phyloP scores from a whole-genome alignment of 2,888 invertebrate species.

The Ornithoptera priamus region DNA sequence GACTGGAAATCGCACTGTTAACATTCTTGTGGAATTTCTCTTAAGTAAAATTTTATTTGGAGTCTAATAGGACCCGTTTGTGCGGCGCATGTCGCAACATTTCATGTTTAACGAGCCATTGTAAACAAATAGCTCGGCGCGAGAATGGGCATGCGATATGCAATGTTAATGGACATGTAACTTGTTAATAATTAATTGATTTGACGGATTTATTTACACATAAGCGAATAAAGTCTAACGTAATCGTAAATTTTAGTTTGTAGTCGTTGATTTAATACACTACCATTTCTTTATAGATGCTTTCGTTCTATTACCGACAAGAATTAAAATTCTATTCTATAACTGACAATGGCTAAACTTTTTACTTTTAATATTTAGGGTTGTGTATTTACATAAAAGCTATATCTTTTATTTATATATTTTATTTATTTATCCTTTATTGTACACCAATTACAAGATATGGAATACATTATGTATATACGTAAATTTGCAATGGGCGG shows the following conservation, averaged over 20 bases:
- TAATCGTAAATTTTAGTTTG: neutral
- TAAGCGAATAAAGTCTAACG: neutral
- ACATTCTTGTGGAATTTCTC: conserved; percentile 40
- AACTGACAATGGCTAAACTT: no score
- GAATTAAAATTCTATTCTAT: no score
- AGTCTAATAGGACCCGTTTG: conserved; percentile 26
- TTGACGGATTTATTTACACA: conserved; percentile 14
- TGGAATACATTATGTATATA: no score
- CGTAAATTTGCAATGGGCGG: no score
- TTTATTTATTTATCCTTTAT: no score
- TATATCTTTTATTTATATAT: no score
- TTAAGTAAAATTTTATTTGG: conserved; percentile 33
- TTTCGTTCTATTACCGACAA: no score
- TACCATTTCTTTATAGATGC: neutral
- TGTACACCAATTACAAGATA: no score
- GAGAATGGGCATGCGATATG: conserved; percentile 33
- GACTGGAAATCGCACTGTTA: conserved; percentile 27
- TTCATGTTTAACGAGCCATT: conserved; percentile 57
- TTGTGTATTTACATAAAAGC: no score
- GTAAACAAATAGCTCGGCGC: conserved; percentile 40
- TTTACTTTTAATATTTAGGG: no score
- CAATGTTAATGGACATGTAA: conserved; percentile 31
- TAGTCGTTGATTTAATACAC: neutral
- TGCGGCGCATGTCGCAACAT: conserved; percentile 37
- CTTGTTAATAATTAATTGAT: conserved; percentile 17